These are phyloP conservation scores for Tuberolachnus salignus DNA, from an alignment of 2,888 invertebrate genomes.

Conservation along the genomic window DNA sequence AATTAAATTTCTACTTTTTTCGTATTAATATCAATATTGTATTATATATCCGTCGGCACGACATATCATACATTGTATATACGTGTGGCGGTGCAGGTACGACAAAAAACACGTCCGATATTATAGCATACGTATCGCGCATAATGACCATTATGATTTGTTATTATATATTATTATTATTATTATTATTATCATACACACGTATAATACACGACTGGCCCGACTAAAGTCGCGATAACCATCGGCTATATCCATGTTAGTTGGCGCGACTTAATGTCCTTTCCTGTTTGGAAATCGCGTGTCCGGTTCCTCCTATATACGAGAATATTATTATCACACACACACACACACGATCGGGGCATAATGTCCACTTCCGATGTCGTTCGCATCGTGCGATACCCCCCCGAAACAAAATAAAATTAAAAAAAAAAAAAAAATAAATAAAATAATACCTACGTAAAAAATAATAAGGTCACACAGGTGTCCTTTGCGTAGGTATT, in stretches of 20 bases:
- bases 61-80: neutral
- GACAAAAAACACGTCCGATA: neutral
- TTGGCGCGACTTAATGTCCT: conserved; percentile 50
- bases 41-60: conserved; percentile 33
- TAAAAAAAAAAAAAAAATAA: conserved; percentile 21
- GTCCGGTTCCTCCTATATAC: conserved; percentile 50
- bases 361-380: conserved; percentile 55
- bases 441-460: neutral
- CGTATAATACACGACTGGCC: neutral
- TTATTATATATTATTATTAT: conserved; percentile 15
- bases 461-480: conserved; percentile 54
- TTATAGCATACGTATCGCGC: neutral
- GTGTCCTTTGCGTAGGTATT: conserved; percentile 20
- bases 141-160: conserved; percentile 48
- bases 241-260: conserved; percentile 35
- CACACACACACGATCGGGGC: neutral
- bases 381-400: conserved; percentile 20
- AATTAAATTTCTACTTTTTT: too few relatives aligned
- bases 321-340: conserved; percentile 1
- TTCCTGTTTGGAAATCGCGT: conserved; percentile 54
- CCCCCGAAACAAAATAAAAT: neutral
- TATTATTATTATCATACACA: conserved; percentile 18
- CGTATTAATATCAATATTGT: too few relatives aligned
- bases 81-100: too few relatives aligned
- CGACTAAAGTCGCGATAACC: conserved; percentile 32